Evolutionary conservation across 2,888 invertebrate species (phyloP), one percentile per base, ranked within the genome.

Genomic region (Diarsia mendica): DNA sequence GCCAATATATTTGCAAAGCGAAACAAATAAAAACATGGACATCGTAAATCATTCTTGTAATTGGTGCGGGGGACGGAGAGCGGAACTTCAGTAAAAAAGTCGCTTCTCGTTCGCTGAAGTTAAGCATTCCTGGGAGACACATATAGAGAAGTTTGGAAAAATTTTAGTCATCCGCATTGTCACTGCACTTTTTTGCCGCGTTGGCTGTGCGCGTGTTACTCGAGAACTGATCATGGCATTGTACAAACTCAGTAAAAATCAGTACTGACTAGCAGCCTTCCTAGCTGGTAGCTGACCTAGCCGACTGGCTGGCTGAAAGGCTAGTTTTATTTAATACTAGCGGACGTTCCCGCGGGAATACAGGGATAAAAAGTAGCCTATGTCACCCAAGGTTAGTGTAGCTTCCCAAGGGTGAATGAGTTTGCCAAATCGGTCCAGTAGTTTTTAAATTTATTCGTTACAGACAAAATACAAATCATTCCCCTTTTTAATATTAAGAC

Each of bases 41-140:
- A 51, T 13, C 9, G n/a, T 60, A 65, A 66, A 65, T 51, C 18
- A 46, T 51, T 77, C 11, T 46, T 8, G 13, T 61, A 61, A 67
- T 39, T 67, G 20, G 2, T 23, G 58, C 13, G 0, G 6, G 20
- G 2, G 10, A 28, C 33, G 44, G 39, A 63, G 13, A 60, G 13
- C 9, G 48, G 33, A 60, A 75, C 2, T 46, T 46, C 0, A 20
- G 4, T 46, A 65, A 75, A 2, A 51, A 6, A 6, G 2, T 49
- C 20, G 15, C 20, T 28, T 23, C 10, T 5, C 1, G 10, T 49
- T 70, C 23, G 39, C 20, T 53, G 28, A 55, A 44, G 15, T 39
- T n/a, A 63, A 68, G 63, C 44, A 49, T 18, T 64, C 49, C 11
- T n/a, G n/a, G 4, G 28, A 13, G 63, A 55, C 4, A 13, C 20